These are phyloP conservation scores for Frankliniella fusca DNA, from an alignment of 2,888 invertebrate species.

Conservation along the genomic window DNA sequence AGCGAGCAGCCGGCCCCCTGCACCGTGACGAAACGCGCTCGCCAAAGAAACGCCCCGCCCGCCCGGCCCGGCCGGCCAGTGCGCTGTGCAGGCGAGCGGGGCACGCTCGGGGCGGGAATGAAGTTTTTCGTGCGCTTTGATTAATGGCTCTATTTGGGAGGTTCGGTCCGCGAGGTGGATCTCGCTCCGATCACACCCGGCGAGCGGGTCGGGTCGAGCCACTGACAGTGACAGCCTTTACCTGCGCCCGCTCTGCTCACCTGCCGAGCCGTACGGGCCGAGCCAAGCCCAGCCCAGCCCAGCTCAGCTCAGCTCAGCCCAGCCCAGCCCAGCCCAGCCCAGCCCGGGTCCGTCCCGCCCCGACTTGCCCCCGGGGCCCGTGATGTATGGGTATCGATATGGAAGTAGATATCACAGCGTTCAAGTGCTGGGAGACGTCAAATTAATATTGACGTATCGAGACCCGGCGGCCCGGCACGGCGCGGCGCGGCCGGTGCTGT, in stretches of 20 bases:
- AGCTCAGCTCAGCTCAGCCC: background rate
- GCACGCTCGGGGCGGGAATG: background rate
- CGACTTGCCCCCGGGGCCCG: background rate
- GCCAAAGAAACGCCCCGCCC: no score
- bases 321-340: background rate
- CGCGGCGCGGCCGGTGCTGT: background rate
- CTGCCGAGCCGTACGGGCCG: background rate
- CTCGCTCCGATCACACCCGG: background rate
- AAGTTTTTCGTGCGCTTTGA: background rate
- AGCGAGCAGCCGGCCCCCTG: no score
- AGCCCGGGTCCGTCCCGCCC: background rate
- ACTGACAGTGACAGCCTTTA: background rate
- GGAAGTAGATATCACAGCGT: slow-evolving; percentile 8
- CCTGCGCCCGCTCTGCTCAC: background rate
- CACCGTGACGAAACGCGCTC: no score
- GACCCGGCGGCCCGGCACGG: no score
- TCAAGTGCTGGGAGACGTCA: slow-evolving; percentile 24
- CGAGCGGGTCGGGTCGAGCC: background rate
- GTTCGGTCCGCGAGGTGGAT: background rate
- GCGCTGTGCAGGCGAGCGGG: no score
- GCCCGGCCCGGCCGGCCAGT: no score
- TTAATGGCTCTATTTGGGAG: slow-evolving; percentile 16
- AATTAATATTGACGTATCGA: slow-evolving; percentile 25
- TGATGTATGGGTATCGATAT: slow-evolving; percentile 23
- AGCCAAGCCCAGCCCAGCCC: background rate